Evolutionary conservation across 2,888 invertebrate species (phyloP).

Genomic region (Napeogenes inachia): DNA sequence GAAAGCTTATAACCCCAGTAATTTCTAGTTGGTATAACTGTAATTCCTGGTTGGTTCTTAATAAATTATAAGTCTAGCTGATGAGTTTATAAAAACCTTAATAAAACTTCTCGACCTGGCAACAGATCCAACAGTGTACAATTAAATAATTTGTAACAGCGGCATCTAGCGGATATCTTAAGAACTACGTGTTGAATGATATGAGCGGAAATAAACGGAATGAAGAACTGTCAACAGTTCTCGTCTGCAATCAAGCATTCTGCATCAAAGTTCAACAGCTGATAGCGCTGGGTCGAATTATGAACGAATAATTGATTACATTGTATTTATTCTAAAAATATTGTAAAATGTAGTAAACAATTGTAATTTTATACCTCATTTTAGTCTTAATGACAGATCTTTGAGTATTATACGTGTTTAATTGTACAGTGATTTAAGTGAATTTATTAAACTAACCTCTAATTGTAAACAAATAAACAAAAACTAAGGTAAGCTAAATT

Average conservation of each 20-base stretch:
- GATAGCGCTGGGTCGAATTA: slow-evolving; percentile 34
- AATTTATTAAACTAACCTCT: slow-evolving; percentile 33
- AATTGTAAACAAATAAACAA: slow-evolving; percentile 31
- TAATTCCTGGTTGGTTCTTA: too few species aligned
- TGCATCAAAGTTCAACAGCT: slow-evolving; percentile 37
- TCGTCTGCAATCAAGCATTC: slow-evolving; percentile 11
- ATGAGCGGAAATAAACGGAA: slow-evolving; percentile 25
- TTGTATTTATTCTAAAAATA: slow-evolving; percentile 28
- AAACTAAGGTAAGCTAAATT: slow-evolving; percentile 19
- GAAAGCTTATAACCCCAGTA: too few species aligned
- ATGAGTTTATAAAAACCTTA: too few species aligned
- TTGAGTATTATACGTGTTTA: slow-evolving; percentile 21
- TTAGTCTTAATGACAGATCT: slow-evolving; percentile 26
- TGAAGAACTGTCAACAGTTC: slow-evolving; percentile 25
- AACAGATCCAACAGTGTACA: too few species aligned
- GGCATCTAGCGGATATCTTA: slow-evolving; percentile 31
- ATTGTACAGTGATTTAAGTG: slow-evolving; percentile 19
- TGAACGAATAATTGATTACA: slow-evolving; percentile 29
- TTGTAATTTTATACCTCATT: slow-evolving; percentile 23
- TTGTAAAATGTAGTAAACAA: slow-evolving; percentile 29
- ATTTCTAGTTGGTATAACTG: too few species aligned
- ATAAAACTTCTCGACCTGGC: too few species aligned
- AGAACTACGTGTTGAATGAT: slow-evolving; percentile 22
- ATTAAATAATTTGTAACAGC: slow-evolving; percentile 2
- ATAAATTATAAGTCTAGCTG: too few species aligned